Evolutionary conservation across 2,797 vertebrate species (phyloP).

Genomic region (Acomys russatus): DNA sequence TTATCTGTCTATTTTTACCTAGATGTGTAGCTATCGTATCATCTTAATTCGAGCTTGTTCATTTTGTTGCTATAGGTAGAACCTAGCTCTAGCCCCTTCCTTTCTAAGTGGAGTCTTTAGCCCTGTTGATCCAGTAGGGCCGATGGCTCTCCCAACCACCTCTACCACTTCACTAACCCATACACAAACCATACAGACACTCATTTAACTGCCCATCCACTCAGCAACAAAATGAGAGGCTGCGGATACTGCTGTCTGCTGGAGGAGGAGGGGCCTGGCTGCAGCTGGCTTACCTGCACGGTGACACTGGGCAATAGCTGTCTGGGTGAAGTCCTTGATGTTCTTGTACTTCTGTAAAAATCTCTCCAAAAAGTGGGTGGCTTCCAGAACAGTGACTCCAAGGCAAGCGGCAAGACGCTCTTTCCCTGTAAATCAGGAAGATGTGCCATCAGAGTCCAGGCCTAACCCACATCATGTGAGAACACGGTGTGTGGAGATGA

Average conservation of each 20-base stretch:
- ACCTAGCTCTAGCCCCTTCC: neutral
- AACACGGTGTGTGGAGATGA: fast-evolving
- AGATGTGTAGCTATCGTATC: too few species aligned
- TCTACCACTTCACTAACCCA: neutral
- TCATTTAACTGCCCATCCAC: neutral
- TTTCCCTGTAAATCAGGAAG: constrained; percentile 88
- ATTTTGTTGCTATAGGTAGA: neutral
- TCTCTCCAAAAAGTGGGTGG: constrained; percentile 92
- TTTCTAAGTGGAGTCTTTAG: neutral
- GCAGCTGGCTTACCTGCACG: constrained; percentile 88
- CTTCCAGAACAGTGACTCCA: constrained; percentile 91
- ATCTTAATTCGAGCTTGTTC: neutral
- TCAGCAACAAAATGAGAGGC: neutral
- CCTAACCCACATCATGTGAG: neutral
- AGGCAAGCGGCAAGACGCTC: constrained; percentile 93
- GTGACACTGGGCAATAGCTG: constrained; percentile 91
- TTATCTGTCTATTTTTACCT: neutral
- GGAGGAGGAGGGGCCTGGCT: neutral
- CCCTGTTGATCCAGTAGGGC: neutral
- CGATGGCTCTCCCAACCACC: neutral
- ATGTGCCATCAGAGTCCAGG: neutral
- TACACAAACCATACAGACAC: too few species aligned
- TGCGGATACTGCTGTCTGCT: fast-evolving
- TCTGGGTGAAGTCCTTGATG: constrained; percentile 93
- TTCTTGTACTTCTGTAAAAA: constrained; percentile 95